Evolutionary conservation across 2,797 vertebrate genomes (phyloP), one percentile per base, ranked within the genome.

Genomic region (Enteromius anoplus): DNA sequence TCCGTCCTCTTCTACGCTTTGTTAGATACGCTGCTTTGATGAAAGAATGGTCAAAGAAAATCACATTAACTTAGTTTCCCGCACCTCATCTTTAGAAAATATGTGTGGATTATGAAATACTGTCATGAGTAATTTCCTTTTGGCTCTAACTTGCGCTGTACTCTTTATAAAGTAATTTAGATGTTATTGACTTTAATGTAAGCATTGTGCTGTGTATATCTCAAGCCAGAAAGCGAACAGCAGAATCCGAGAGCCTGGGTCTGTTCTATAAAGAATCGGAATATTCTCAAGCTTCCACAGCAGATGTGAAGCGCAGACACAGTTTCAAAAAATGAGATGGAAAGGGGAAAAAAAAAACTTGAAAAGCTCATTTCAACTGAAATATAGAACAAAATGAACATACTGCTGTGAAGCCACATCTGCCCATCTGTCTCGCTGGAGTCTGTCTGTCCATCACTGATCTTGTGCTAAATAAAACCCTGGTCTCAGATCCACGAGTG

Each of bases 331-430:
- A 84, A 70, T 42, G 70, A 66, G 45, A 66, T 14, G 51, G 10
- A 3, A 17, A 76, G 37, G 3, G 26, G 26, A 26, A 42, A 80
- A 34, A 55, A 42, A 86, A 85, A 80, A 65, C 80, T 75, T 85
- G 89, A 81, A 90, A 91, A 91, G 92, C 90, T 92, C 89, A 93
- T 93, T 93, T 94, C 92, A 92, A 90, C 91, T 91, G 90, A 91
- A 92, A 91, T 85, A 84, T 88, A 90, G 88, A 91, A 89, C 86
- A 88, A 89, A 79, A 93, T 90, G 83, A 91, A 92, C 92, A 88
- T 72, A 88, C 87, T 88, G 86, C 90, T 89, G 88, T 89, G 91
- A 91, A 91, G 93, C 91, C 87, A 89, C 93, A 91, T 90, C 89
- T 91, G 84, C 89, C 92, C 93, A 94, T 95, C 94, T 94, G 94